Base-by-base conservation (phyloP, 2,113 vertebrate genomes). In the Aptenodytes forsteri region DNA sequence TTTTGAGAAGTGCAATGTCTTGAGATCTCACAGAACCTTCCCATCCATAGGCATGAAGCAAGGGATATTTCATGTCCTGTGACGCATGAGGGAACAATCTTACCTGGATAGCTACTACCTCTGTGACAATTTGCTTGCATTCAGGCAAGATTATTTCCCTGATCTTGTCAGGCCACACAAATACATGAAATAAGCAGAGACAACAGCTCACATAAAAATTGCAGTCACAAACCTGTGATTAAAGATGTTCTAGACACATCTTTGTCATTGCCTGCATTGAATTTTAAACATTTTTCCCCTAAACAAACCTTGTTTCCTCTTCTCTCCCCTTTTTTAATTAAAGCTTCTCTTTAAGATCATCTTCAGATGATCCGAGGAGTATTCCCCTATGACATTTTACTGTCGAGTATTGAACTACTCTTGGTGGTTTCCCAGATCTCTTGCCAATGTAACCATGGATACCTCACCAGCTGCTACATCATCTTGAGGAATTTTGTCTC, bases 31-130 rank as follows among this genome's bases (percentile, higher is more conserved):
- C 34, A 76, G 65, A 95, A 61, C 5, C 20, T 86, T 83, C 26
- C 36, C 30, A 67, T 69, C 40, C 30, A 6, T 21, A 9, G 89
- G 52, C 49, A 71, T 2, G 27, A 89, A 94, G 23, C 47, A 62
- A 30, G 61, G 34, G 36, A 65, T 22, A 25, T 81, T 83, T 86
- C 64, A 65, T 3, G 2, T 44, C 73, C 52, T 49, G 49, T 0
- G 3, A 69, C 0, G 0, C 4, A 2, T 0, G 2, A 66, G 4
- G 1, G 21, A 86, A 66, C 23, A 70, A 62, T 58, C 64, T 83
- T 62, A 90, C 44, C 72, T 67, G 55, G 82, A 47, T 9, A 81
- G 52, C n/a, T 90, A n/a, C 67, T 72, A 23, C 47, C 64, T 67
- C 56, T 64, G 59, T 32, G 52, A 72, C 14, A 52, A 81, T 95